A percentile compares a stretch with the other conserved stretches of the same genome.
phyloP scores from a whole-genome alignment of 2,797 vertebrate species.

The Peromyscus attwateri region DNA sequence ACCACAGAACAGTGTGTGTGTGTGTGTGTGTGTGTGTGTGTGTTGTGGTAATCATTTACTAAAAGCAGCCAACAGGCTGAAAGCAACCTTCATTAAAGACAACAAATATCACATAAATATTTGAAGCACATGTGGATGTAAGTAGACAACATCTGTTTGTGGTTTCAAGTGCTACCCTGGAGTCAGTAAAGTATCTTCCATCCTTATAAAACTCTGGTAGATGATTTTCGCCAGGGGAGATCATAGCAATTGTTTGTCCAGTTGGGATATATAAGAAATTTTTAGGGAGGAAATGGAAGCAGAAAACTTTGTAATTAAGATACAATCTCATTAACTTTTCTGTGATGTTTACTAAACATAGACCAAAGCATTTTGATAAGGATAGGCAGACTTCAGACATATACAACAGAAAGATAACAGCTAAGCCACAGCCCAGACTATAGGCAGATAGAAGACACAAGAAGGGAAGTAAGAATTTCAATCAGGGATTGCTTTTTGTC shows the following conservation, averaged over 20 bases:
- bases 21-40: background rate
- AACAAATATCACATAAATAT: background rate
- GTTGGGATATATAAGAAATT: background rate
- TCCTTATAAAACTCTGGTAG: background rate
- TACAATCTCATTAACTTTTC: background rate
- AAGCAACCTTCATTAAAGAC: background rate
- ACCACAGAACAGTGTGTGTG: too few species aligned
- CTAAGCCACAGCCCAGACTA: too few species aligned
- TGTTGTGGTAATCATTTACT: background rate
- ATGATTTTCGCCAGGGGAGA: background rate
- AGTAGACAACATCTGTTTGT: background rate
- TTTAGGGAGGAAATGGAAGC: background rate
- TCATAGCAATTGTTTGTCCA: background rate
- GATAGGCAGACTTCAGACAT: background rate
- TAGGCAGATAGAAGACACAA: background rate
- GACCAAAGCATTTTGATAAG: background rate
- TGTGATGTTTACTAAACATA: background rate
- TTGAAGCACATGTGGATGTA: background rate
- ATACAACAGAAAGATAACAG: background rate
- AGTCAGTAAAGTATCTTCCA: background rate
- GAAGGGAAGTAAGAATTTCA: background rate
- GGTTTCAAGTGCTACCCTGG: background rate
- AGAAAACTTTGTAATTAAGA: background rate
- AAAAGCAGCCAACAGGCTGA: background rate
- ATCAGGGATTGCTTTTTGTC: background rate